A percentile compares a stretch with the other conserved stretches of the same genome.
Conservation (phyloP, 2,113 vertebrate genomes). For the Neogale vison region DNA sequence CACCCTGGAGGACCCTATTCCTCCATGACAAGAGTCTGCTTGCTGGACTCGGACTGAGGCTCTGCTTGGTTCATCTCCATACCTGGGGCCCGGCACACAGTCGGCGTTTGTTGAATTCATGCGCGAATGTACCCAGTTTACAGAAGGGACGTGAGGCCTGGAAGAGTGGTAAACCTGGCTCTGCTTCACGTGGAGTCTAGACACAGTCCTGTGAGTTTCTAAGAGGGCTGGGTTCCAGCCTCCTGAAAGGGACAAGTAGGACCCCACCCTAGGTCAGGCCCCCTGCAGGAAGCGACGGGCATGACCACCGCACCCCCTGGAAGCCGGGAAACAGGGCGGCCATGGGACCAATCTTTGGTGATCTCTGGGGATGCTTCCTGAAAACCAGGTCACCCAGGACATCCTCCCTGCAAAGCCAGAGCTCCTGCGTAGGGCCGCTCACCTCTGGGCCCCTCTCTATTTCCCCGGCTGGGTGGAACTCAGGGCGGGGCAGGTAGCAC, state of each 20-base stretch:
- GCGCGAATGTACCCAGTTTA: background rate
- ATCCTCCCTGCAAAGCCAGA: background rate
- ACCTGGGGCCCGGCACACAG: background rate
- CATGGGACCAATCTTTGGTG: background rate
- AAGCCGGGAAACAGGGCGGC: background rate
- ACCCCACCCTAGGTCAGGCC: rapidly evolving
- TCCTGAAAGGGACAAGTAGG: background rate
- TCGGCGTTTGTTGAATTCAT: background rate
- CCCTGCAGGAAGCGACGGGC: background rate
- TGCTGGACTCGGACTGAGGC: background rate
- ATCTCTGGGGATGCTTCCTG: background rate
- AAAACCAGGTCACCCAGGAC: background rate
- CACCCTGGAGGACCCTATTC: background rate
- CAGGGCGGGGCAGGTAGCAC: background rate
- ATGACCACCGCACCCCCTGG: background rate
- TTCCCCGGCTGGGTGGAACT: background rate
- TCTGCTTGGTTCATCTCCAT: background rate
- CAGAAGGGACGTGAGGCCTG: rapidly evolving
- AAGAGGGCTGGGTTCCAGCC: background rate
- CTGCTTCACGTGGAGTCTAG: too few species aligned
- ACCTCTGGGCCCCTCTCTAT: background rate
- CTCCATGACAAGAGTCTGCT: background rate
- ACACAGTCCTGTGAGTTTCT: background rate
- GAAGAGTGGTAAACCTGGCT: background rate
- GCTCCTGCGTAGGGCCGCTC: background rate